Base-by-base conservation (phyloP, 1,140 invertebrate species). In the Dinoponera quadriceps region DNA sequence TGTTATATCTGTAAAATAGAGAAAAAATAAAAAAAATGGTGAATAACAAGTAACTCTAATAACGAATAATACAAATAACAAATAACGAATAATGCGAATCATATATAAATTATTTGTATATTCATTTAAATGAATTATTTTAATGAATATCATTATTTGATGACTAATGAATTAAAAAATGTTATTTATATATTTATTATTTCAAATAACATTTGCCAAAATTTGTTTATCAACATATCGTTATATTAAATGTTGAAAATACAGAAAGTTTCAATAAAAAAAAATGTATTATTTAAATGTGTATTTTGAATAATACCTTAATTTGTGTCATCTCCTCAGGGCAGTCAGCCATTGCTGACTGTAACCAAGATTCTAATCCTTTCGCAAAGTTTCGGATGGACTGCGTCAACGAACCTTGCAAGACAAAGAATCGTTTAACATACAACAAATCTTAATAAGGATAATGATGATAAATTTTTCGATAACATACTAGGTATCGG, bases 311-410 rank as follows among this genome's bases (percentile, higher is more conserved):
- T n/a, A 7, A 48, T 92, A 97, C 96, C 95, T 98, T 99, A 63
- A 98, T 96, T 86, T 97, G 96, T 68, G 97, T 95, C 94, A 99
- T 97, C 89, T 96, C 96, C 82, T 97, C 95, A 25, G 98, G 98
- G 88, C 97, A 98, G 22, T 97, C 98, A 87, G 95, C 95, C 96
- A 99, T 97, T 49, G 98, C 98, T 85, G 96, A 96, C 73, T 96
- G 97, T 77, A 99, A 94, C 96, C 98, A 98, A 44, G 96, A 96
- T 94, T 99, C 98, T 71, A 99, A 94, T 92, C 97, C 97, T 95
- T 99, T 99, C 20, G 98, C 97, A 95, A 99, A 99, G 94, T 98
- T 98, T 80, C 98, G 95, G 83, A 99, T 98, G 22, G 97, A 97
- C 92, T 99, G 98, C 22, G 98, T 99, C 83, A 99, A 94, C 44